A percentile compares a stretch with the other conserved stretches of the same genome.
These are phyloP conservation scores for Vulpes lagopus DNA, from an alignment of 2,113 vertebrate species.

Conservation along the genomic window DNA sequence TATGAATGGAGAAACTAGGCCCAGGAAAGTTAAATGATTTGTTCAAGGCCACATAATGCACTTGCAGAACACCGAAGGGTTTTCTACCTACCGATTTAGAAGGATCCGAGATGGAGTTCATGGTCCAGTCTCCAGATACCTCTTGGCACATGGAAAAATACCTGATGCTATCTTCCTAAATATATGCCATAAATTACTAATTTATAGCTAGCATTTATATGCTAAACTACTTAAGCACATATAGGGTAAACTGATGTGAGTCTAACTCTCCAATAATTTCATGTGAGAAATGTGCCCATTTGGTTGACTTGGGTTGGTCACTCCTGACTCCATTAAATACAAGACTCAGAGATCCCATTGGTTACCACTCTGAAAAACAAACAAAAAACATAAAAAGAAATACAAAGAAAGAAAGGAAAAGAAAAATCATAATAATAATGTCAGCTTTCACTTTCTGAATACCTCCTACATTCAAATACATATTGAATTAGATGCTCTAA, in stretches of 20 bases:
- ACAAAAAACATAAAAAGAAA: not conserved
- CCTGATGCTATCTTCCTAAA: conserved; percentile 56
- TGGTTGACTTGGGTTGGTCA: not conserved
- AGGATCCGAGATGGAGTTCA: not conserved
- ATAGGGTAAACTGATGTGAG: not conserved
- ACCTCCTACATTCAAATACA: not conserved
- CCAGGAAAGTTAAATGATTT: not conserved
- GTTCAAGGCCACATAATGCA: not conserved
- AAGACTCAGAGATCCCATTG: conserved; percentile 9
- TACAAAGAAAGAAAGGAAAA: not conserved
- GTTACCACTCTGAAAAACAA: not conserved
- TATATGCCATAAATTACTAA: too few species aligned
- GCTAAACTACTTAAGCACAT: not conserved
- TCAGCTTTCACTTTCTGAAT: not conserved
- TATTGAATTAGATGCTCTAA: not conserved
- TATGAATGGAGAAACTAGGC: not conserved
- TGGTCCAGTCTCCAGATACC: not conserved
- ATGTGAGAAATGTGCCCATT: not conserved
- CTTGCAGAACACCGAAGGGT: not conserved
- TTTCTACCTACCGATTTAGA: conserved; percentile 15
- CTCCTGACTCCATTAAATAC: not conserved
- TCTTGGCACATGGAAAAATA: conserved; percentile 45
- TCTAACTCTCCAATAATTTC: not conserved
- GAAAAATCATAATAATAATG: not conserved
- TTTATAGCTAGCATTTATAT: too few species aligned